Percentiles rank a stretch among this genome's conserved stretches.
Evolutionary conservation across 1,140 invertebrate species (phyloP).

Genomic region (Cheumatopsyche charites): DNA sequence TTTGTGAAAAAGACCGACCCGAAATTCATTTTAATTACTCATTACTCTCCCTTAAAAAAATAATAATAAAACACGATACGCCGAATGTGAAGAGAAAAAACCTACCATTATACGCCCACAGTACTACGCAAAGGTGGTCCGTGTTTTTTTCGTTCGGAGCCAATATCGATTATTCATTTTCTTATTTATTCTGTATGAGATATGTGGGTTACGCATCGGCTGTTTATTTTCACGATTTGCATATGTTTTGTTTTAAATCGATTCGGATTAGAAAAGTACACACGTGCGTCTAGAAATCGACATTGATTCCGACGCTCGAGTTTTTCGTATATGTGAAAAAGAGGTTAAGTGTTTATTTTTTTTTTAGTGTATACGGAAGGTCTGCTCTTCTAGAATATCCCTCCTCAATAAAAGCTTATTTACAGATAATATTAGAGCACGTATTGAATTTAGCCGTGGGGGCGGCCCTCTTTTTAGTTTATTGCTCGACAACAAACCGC

Average conservation of each 20-base stretch:
- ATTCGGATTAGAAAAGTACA: not conserved
- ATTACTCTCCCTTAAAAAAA: constrained; percentile 17
- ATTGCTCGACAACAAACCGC: constrained; percentile 35
- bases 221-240: no score
- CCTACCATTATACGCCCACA: not conserved
- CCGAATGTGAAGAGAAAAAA: constrained; percentile 27
- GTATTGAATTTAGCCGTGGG: constrained; percentile 23
- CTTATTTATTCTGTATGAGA: no score
- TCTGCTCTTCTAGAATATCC: constrained; percentile 9
- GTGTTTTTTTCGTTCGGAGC: constrained; percentile 8
- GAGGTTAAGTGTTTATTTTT: no score
- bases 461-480: constrained; percentile 31
- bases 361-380: constrained; percentile 27
- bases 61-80: not conserved
- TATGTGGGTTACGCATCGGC: no score
- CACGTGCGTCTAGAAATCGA: not conserved
- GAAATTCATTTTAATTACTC: constrained; percentile 33
- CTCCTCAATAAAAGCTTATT: constrained; percentile 29
- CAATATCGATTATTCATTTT: no score
- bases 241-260: not conserved
- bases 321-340: no score
- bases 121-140: constrained; percentile 16
- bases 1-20: constrained; percentile 18
- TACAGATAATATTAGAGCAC: constrained; percentile 27
- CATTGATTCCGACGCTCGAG: not conserved